Conservation (phyloP, 2,797 vertebrate species). For the Chelonia mydas region DNA sequence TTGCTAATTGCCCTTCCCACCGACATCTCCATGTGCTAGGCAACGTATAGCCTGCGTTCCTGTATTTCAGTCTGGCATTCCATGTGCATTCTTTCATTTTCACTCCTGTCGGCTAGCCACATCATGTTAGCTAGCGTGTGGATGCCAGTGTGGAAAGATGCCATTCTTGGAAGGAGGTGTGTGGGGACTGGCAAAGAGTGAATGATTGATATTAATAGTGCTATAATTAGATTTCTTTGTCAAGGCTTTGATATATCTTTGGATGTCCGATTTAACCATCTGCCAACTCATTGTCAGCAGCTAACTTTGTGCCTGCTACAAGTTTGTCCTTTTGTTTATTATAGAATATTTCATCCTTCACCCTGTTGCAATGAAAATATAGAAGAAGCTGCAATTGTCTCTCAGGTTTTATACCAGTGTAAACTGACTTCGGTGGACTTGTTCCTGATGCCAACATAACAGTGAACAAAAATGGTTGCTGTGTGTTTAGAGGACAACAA, state of each 20-base stretch:
- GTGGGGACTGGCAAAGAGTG: neutral
- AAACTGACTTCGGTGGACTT: accelerated
- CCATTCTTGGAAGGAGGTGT: neutral
- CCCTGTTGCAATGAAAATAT: neutral
- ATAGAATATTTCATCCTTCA: neutral
- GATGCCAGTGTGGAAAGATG: neutral
- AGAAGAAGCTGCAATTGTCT: neutral
- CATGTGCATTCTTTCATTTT: neutral
- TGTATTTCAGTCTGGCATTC: slow-evolving; percentile 33
- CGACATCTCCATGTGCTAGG: neutral
- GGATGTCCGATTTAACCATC: neutral
- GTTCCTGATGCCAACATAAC: neutral
- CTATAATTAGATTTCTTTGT: slow-evolving; percentile 20
- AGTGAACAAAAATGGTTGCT: accelerated
- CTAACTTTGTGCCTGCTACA: neutral
- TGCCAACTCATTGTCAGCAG: neutral
- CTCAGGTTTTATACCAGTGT: accelerated
- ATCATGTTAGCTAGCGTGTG: accelerated
- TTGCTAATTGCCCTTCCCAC: slow-evolving; percentile 35
- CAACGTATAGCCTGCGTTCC: neutral
- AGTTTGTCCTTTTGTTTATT: neutral
- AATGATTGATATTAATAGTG: neutral
- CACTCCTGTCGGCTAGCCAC: slow-evolving; percentile 22
- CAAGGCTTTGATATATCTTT: slow-evolving; percentile 11
- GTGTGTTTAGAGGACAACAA: neutral